Conservation (phyloP, 2,888 invertebrate species). For the Trissonchulus sp. region DNA sequence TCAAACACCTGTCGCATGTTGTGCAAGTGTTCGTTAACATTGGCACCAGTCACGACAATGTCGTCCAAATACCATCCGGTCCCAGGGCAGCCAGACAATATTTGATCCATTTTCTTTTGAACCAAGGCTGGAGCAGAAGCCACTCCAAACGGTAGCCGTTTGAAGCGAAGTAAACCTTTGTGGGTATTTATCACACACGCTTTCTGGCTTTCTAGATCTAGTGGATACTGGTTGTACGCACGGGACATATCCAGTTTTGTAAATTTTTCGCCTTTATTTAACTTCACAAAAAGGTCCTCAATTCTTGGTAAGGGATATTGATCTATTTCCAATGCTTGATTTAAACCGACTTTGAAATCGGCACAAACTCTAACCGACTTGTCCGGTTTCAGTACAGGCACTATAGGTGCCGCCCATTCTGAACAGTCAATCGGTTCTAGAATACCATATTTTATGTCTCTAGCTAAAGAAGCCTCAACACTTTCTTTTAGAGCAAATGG, state of each 20-base stretch:
- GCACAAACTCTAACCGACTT: too few species aligned
- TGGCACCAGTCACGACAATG: conserved; percentile 25
- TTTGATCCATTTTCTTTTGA: conserved; percentile 39
- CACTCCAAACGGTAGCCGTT: too few species aligned
- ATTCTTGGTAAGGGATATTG: conserved; percentile 35
- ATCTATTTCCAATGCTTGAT: too few species aligned
- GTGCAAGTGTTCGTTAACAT: background rate
- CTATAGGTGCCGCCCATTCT: too few species aligned
- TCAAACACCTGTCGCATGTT: background rate
- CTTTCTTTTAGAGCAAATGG: too few species aligned
- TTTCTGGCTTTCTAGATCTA: conserved; percentile 35
- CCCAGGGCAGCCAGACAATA: conserved; percentile 35
- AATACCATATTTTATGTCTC: too few species aligned
- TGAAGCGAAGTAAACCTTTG: too few species aligned
- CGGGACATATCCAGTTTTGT: conserved; percentile 41
- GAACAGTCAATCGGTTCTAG: too few species aligned
- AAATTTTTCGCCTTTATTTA: too few species aligned
- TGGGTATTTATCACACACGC: conserved; percentile 38
- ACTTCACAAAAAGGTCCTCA: conserved; percentile 33
- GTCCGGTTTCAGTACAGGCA: too few species aligned
- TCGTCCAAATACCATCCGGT: conserved; percentile 35
- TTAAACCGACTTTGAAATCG: too few species aligned
- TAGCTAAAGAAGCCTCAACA: too few species aligned
- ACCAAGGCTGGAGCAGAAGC: conserved; percentile 41
- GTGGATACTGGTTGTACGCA: conserved; percentile 38